Conservation (phyloP, 2,113 vertebrate genomes). For the Oxyruncus cristatus region DNA sequence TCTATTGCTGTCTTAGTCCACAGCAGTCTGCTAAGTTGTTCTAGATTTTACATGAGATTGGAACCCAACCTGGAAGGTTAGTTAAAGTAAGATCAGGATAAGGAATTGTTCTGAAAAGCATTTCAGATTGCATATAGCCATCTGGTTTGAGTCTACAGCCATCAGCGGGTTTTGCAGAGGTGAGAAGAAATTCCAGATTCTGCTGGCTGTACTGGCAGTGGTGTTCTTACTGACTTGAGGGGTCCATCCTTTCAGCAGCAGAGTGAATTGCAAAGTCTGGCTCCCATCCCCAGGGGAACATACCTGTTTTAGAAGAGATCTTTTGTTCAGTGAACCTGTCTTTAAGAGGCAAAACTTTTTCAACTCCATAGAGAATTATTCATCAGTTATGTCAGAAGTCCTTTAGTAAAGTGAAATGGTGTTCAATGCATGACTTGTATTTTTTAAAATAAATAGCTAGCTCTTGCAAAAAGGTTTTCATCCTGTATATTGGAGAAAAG, state of each 20-base stretch:
- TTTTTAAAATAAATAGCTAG: neutral
- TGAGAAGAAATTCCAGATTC: neutral
- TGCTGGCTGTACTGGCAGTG: neutral
- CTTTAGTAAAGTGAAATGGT: neutral
- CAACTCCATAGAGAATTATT: neutral
- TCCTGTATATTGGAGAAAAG: neutral
- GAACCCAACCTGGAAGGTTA: neutral
- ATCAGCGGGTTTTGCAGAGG: neutral
- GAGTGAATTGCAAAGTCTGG: neutral
- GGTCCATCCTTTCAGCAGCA: neutral
- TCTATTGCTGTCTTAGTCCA: neutral
- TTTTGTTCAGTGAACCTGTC: neutral
- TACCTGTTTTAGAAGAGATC: neutral
- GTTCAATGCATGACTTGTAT: neutral
- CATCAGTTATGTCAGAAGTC: neutral
- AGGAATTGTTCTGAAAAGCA: neutral
- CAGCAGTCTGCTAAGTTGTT: neutral
- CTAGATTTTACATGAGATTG: neutral
- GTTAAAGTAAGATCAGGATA: neutral
- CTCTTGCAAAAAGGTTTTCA: neutral
- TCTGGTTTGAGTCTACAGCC: neutral
- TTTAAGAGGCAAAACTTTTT: neutral
- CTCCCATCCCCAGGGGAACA: neutral
- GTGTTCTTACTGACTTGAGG: neutral
- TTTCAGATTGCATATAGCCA: neutral